A percentile compares a stretch with the other conserved stretches of the same genome.
phyloP scores from a whole-genome alignment of 2,888 invertebrate genomes.

The Didymodactylos carnosus region DNA sequence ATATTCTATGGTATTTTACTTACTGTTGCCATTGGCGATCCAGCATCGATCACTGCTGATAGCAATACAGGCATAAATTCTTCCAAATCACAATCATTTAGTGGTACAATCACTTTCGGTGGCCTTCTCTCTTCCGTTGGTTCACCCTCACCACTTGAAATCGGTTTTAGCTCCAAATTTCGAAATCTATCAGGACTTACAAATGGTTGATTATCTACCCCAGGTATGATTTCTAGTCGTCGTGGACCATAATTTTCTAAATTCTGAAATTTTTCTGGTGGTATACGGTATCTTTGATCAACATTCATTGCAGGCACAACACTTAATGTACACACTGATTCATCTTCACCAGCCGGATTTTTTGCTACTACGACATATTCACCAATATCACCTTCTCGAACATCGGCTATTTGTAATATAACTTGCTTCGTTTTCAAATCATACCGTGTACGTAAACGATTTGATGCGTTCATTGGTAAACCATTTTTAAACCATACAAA shows the following conservation, averaged over 20 bases:
- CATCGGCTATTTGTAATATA: constrained; percentile 11
- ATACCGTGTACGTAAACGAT: constrained; percentile 2
- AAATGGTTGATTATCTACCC: constrained; percentile 3
- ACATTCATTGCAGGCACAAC: background rate
- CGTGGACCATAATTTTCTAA: background rate
- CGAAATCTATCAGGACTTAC: constrained; percentile 5
- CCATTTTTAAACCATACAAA: constrained; percentile 6
- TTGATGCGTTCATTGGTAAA: background rate
- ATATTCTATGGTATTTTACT: too few relatives aligned
- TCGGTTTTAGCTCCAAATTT: background rate
- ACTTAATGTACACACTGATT: background rate
- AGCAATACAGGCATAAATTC: constrained; percentile 1
- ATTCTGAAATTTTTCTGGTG: background rate
- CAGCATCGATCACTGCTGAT: constrained; percentile 5
- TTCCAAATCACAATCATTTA: constrained; percentile 1
- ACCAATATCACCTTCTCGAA: constrained; percentile 12
- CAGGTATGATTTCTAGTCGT: background rate
- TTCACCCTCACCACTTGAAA: background rate
- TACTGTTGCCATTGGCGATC: background rate
- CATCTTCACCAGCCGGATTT: constrained; percentile 25
- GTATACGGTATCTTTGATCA: background rate
- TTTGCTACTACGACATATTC: constrained; percentile 25
- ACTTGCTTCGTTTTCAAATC: background rate
- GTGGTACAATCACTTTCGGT: constrained; percentile 8
- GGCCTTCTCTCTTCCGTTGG: background rate